These are phyloP conservation scores for Drosophila paracracens DNA, from an alignment of 2,888 invertebrate species.

Conservation along the genomic window DNA sequence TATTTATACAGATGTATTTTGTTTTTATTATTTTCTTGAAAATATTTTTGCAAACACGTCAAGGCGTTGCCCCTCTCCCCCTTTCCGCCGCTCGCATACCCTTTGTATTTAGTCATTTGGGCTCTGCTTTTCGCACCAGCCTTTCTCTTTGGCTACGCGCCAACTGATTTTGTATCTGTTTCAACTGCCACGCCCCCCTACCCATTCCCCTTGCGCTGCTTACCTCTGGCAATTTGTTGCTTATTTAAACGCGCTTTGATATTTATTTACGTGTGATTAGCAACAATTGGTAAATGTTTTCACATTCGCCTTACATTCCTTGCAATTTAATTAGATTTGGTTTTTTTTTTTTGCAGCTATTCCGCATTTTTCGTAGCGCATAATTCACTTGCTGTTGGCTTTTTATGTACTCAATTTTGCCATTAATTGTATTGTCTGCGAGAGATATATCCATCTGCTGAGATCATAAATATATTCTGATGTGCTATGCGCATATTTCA, in stretches of 20 bases:
- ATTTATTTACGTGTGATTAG: constrained; percentile 69
- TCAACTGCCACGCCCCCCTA: constrained; percentile 23
- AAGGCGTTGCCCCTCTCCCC: constrained; percentile 33
- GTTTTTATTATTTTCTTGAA: constrained; percentile 54
- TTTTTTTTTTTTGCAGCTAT: constrained; percentile 7
- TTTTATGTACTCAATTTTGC: constrained; percentile 38
- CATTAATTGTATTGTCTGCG: constrained; percentile 40
- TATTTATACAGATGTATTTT: constrained; percentile 5
- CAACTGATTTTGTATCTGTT: constrained; percentile 76
- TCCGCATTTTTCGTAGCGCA: constrained; percentile 7
- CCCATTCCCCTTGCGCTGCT: background rate
- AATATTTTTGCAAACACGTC: constrained; percentile 76
- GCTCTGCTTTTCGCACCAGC: constrained; percentile 43
- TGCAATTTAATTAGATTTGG: constrained; percentile 29
- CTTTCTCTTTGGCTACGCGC: constrained; percentile 44
- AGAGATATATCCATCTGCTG: constrained; percentile 54
- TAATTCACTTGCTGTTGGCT: constrained; percentile 10
- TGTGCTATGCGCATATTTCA: constrained; percentile 43
- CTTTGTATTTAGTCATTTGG: constrained; percentile 28
- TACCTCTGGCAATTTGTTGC: constrained; percentile 33
- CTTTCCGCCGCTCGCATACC: background rate
- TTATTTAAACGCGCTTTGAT: constrained; percentile 66
- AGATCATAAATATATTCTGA: constrained; percentile 53
- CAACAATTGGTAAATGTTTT: constrained; percentile 52
- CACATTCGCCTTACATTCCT: constrained; percentile 26